Base-by-base conservation (phyloP, 2,888 invertebrate genomes). In the Argyra leucocephala region DNA sequence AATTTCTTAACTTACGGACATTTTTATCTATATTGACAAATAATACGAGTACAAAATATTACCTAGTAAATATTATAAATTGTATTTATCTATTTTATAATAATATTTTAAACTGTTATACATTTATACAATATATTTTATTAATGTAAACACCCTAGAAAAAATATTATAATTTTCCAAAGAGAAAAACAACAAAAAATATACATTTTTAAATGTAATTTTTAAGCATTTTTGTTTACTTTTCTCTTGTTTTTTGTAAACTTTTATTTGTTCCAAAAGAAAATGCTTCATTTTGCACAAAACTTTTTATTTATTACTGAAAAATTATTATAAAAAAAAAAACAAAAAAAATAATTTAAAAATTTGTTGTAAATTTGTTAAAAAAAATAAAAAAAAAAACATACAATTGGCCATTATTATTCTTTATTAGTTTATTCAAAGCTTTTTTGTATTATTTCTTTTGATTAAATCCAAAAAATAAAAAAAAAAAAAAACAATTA, bases 201-300 rank as follows among this genome's bases (percentile, higher is more conserved):
- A n/a, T n/a, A n/a, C n/a, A n/a, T n/a, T n/a, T n/a, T n/a, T n/a
- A n/a, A n/a, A n/a, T n/a, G 31, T 31, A 4, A 31, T 12, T 37
- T 9, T 48, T 48, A 18, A 48, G 5, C 18, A 48, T 2, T 48
- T 37, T 37, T 48, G 5, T 48, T 48, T 48, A 18, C 5, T 6
- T 48, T 48, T 48, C 15, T 48, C 48, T n/a, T 18, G 5, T 31
- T 31, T 31, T 31, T 31, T 31, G n/a, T n/a, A n/a, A n/a, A n/a
- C n/a, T 31, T 31, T 31, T 31, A 7, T 5, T 48, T 48, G n/a
- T 48, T 18, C 48, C 48, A 9, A 18, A 48, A 48, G 18, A 48
- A n/a, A 48, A 4, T n/a, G 48, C 48, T 48, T 48, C 48, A 48
- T 48, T 48, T 48, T 48, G 48, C 48, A 48, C 48, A 48, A 48